These are phyloP conservation scores for Seriola dumerili DNA, from an alignment of 2,113 vertebrate genomes.

Conservation along the genomic window DNA sequence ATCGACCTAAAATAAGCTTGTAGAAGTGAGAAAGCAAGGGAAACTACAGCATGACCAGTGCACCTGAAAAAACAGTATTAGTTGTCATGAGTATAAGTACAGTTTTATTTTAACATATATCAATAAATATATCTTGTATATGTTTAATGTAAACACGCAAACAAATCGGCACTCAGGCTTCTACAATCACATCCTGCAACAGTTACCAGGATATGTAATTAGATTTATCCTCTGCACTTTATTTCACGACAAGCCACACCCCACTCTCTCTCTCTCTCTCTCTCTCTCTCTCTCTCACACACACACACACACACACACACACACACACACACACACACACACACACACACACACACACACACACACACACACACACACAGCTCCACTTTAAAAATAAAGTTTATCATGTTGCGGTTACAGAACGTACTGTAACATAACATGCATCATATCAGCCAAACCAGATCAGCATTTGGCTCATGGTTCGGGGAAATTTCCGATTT, in stretches of 20 bases:
- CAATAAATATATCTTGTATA: not conserved
- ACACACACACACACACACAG: slow-evolving; percentile 6
- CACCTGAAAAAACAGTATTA: not conserved
- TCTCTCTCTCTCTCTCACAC: too few species aligned
- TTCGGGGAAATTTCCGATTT: slow-evolving; percentile 21
- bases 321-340: not conserved
- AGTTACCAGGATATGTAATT: not conserved
- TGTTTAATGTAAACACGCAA: not conserved
- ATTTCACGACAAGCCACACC: not conserved
- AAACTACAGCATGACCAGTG: not conserved
- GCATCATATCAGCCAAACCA: not conserved
- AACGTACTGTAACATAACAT: slow-evolving; percentile 14
- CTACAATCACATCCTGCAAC: not conserved
- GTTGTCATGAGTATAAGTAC: not conserved
- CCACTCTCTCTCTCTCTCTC: too few species aligned
- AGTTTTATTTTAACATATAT: not conserved
- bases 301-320: not conserved
- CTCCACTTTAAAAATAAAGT: not conserved
- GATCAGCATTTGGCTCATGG: not conserved
- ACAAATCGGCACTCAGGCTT: not conserved
- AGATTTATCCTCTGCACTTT: not conserved
- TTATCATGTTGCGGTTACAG: not conserved
- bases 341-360: not conserved
- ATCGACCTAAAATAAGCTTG: not conserved
- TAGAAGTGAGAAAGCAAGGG: not conserved